Base-by-base conservation (phyloP, 2,888 invertebrate genomes). In the Cryptus armator region DNA sequence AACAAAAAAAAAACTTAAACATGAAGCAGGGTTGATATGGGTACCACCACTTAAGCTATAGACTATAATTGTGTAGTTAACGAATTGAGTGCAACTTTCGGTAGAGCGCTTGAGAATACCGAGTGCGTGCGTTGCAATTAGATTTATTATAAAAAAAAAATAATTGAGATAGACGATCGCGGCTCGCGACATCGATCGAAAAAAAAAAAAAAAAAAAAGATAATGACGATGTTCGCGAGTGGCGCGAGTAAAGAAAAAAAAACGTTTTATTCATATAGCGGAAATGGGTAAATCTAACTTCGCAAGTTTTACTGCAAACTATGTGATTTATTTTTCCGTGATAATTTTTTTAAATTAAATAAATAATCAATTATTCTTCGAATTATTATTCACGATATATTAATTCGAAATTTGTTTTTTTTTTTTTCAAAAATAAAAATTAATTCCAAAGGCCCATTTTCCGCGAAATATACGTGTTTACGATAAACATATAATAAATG, bases 11-110 rank as follows among this genome's bases (percentile, higher is more conserved):
- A 68, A 81, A 74, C 48, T 48, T 85, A 46, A 71, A 62, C 29
- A 85, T 78, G 79, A 85, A 85, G 85, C 85, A 85, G 85, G 85
- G 85, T 85, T 85, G 85, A 85, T 70, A 85, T 82, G 85, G 85
- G 85, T 80, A 85, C 85, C 84, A 84, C 72, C 82, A 76, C 82
- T 66, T 85, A 81, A 79, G 82, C 71, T 79, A 75, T 75, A 85
- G 48, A 66, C 16, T 76, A 74, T 78, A 79, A 82, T 70, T 72
- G 56, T 82, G 53, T 77, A 75, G 75, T 59, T 3, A 24, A 32
- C 67, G 43, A 78, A 77, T 51, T 29, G 19, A 68, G 56, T 66
- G 66, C 32, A 66, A 71, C 66, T 75, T 48, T 72, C 64, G 56
- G 6, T 75, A 76, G 48, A 19, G 48, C 66, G 75, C 67, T 81